Evolutionary conservation across 2,797 vertebrate species (phyloP), one percentile per base, ranked within the genome.

Genomic region (Lagocephalus sceleratus): DNA sequence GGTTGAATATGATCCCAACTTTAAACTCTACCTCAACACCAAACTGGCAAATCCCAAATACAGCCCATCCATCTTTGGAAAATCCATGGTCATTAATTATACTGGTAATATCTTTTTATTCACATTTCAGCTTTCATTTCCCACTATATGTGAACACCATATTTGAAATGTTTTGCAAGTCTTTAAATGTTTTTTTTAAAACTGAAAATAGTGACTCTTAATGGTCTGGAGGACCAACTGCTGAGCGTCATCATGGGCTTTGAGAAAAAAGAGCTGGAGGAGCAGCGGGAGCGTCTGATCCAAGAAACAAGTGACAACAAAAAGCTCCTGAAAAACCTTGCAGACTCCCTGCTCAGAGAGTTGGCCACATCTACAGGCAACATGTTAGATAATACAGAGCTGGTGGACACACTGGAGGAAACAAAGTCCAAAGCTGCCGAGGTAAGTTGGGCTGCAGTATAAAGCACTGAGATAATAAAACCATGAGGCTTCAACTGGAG

Each of bases 41-140:
- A 99, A 97, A 79, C 85, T 98, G 76, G 78, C 92, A 1, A 99
- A 98, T 71, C 97, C 97, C 11, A 93, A 92, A 70, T 99, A 93
- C 74, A 91, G 92, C 3, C 97, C 96, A 0, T 94, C 95, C 0
- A 94, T 99, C 60, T 99, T 98, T 78, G 95, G 95, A 61, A 98
- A 97, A 81, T 92, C 95, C 59, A 94, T 97, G 93, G 95, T 99
- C 74, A 98, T 99, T 69, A 98, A 99, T 69, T 98, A 99, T 9
- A 97, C 95, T 0, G 97, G 97, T 99, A 71, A 90, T 91, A 58
- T 22, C 12, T 20, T 46, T 51, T 23, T 35, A 6, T 35, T n/a
- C 2, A 6, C 5, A 1, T 53, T 63, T 40, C 25, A 22, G 53
- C 9, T 54, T 5, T 40, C 14, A 21, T 51, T 17, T 68, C 14